Evolutionary conservation across 2,113 vertebrate genomes (phyloP).

Genomic region (Nycticebus coucang): DNA sequence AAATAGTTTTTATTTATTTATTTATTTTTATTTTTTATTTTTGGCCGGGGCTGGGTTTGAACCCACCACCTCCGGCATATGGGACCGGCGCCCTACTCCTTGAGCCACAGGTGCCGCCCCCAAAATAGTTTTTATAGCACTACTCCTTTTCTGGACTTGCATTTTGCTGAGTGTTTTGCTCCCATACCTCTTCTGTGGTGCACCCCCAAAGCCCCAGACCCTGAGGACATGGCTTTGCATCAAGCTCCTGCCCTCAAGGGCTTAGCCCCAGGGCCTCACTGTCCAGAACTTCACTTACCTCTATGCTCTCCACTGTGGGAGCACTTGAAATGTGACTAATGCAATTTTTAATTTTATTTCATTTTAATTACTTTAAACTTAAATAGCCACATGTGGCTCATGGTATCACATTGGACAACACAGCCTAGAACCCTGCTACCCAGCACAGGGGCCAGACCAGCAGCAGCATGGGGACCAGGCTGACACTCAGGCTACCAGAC

Average conservation of each 20-base stretch:
- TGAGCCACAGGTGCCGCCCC: no score
- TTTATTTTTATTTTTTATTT: no score
- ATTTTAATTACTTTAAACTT: neutral
- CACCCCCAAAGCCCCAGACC: no score
- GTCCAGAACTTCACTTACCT: neutral
- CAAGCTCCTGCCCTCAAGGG: neutral
- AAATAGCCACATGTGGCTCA: neutral
- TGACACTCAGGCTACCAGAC: neutral
- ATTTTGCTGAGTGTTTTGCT: no score
- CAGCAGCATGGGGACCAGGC: neutral
- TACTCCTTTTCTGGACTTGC: rapidly evolving
- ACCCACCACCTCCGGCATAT: no score
- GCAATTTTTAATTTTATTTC: neutral
- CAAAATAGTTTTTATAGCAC: neutral
- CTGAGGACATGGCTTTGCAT: neutral
- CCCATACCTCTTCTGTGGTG: neutral
- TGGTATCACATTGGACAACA: neutral
- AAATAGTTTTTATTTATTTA: no score
- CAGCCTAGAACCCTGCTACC: neutral
- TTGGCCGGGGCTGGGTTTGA: no score
- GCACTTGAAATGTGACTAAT: no score
- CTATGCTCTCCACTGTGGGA: neutral
- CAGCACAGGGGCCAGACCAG: rapidly evolving
- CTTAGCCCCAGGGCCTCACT: no score
- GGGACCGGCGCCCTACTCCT: no score